Base-by-base conservation (phyloP, 2,113 vertebrate genomes). In the Mystacornis crossleyi region DNA sequence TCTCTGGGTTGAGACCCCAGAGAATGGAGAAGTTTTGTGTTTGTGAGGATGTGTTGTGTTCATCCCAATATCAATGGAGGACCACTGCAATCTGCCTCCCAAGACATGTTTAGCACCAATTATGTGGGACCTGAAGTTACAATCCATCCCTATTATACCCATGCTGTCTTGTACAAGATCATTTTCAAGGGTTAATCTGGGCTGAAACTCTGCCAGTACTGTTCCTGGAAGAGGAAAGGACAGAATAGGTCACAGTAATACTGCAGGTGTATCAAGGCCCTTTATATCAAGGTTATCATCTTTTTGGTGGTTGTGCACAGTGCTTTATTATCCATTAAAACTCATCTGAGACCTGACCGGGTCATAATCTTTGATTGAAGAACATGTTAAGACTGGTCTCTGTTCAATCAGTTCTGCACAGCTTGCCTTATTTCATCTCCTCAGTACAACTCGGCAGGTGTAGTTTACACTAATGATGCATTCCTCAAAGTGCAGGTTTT, bases 401-500 rank as follows among this genome's bases (percentile, higher is more conserved):
- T 34, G 19, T 66, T 86, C 55, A 34, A 12, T 77, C 25, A 26
- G 55, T 86, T 89, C 81, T 2, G 3, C 9, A 9, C 18, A 84
- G 64, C 38, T 84, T 64, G 55, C 43, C 60, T 86, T 50, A 23
- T 12, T 81, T 84, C 38, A 36, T 34, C 69, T 83, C 15, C 72
- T 81, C 81, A 47, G 86, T 34, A 66, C 54, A 73, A 28, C 47
- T 10, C 36, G 42, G 45, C 78, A 88, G 57, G 58, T 42, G 34
- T 36, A 88, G 81, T 69, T 90, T 88, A 61, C 42, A 21, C 14
- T 88, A 90, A 82, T 65, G 58, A 60, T 33, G 38, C 3, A 45
- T 70, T 90, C 34, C 50, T 90, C 80, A 81, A 89, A 90, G 51
- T 47, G 74, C 64, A 47, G 82, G 80, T 96, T 93, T 81, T 43